Evolutionary conservation across 2,113 vertebrate species (phyloP).

Genomic region (Strigops habroptila): DNA sequence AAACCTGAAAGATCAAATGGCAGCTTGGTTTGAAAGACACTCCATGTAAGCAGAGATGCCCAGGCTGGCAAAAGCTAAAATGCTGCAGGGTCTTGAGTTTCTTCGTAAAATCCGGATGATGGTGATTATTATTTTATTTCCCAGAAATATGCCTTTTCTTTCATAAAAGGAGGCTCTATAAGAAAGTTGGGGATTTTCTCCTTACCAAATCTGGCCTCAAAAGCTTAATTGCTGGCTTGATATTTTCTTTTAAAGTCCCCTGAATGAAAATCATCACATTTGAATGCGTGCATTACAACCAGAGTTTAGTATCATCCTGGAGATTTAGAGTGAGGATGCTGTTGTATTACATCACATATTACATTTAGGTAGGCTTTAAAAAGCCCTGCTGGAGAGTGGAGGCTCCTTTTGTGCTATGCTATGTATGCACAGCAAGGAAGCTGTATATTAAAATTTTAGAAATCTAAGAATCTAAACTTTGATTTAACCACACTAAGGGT

Average conservation of each 20-base stretch:
- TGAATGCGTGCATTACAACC: neutral
- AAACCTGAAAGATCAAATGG: constrained; percentile 8
- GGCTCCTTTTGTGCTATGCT: neutral
- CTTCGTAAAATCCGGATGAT: neutral
- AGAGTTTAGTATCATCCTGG: neutral
- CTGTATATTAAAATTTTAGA: neutral
- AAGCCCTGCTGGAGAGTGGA: neutral
- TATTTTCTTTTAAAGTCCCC: neutral
- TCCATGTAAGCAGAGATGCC: neutral
- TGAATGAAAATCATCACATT: rapidly evolving
- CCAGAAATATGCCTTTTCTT: neutral
- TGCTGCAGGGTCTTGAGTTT: neutral
- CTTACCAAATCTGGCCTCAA: neutral
- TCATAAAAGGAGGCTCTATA: neutral
- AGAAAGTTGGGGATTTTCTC: neutral
- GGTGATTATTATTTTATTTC: neutral
- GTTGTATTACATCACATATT: rapidly evolving
- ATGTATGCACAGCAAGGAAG: neutral
- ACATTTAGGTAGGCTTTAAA: neutral
- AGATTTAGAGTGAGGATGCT: neutral
- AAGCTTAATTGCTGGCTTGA: neutral
- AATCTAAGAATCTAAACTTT: neutral
- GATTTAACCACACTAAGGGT: neutral
- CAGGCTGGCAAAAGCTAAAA: neutral
- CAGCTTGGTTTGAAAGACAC: neutral